Base-by-base conservation (phyloP, 2,113 vertebrate genomes). In the Phylloscopus whistleri region DNA sequence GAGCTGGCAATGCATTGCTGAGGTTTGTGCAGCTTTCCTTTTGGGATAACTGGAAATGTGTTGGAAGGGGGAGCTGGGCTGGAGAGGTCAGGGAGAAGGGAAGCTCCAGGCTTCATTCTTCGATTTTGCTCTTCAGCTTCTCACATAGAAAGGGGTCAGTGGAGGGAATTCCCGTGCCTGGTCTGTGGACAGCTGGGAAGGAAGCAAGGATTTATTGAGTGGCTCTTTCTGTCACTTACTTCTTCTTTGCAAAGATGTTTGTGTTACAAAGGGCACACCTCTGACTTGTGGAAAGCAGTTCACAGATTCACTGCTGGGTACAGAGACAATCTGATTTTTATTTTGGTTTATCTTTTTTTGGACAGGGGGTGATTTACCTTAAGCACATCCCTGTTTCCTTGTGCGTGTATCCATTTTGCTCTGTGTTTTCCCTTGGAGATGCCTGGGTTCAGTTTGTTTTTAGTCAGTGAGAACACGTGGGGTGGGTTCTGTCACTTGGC, bases 1-100 rank as follows among this genome's bases (percentile, higher is more conserved):
- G 64, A 81, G 27, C 49, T 85, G 41, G 73, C 81, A 91, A 41
- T 62, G 56, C 52, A 3, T 67, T 83, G 69, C 81, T 28, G 95
- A 95, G 90, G 79, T 91, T 82, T 90, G 87, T 77, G 87, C 59
- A 43, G 85, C 68, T 91, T 95, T 88, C 84, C 37, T 1, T 86
- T 93, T 58, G 44, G 48, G 89, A 30, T 78, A 74, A 51, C 70
- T 78, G 79, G 63, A 92, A 84, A 84, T 1, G 3, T 6, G 46
- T 41, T 20, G 19, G 28, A 60, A 52, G 21, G 31, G 66, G 74
- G 49, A 74, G 5, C 26, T 0, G 64, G 72, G 64, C 8, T 79
- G 79, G 63, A 76, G 17, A 91, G 67, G 53, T 89, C 76, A 94
- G 77, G 66, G 59, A 77, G 48, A 11, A 76, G 44, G 56, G 74